Evolutionary conservation across 2,888 invertebrate species (phyloP).

Genomic region (Cremastinae sp.): DNA sequence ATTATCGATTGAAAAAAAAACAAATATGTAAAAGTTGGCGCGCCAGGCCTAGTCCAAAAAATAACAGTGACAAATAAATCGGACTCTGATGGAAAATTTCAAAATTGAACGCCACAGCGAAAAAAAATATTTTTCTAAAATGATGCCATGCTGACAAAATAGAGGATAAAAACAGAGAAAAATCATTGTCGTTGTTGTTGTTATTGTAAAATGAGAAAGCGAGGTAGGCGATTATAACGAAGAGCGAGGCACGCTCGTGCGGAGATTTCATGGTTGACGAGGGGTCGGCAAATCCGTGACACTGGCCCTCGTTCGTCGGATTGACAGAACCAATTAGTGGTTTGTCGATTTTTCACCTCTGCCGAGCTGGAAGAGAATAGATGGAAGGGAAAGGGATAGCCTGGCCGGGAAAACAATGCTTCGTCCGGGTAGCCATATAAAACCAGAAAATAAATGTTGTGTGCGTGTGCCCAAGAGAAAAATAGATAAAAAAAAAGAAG

Average conservation of each 20-base stretch:
- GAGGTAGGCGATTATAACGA: too few relatives aligned
- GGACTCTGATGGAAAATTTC: too few relatives aligned
- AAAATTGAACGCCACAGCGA: too few relatives aligned
- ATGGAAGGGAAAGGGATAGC: not conserved
- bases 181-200: too few relatives aligned
- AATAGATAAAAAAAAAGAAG: not conserved
- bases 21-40: too few relatives aligned
- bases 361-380: conserved; percentile 54
- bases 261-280: conserved; percentile 42
- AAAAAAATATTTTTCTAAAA: not conserved
- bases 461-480: not conserved
- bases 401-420: conserved; percentile 19
- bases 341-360: conserved; percentile 69
- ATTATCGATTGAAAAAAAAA: too few relatives aligned
- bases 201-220: too few relatives aligned
- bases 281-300: conserved; percentile 41
- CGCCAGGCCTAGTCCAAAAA: too few relatives aligned
- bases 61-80: too few relatives aligned
- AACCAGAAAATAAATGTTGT: not conserved
- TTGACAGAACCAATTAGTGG: conserved; percentile 72
- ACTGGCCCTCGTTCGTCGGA: conserved; percentile 56
- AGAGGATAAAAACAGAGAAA: too few relatives aligned
- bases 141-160: too few relatives aligned
- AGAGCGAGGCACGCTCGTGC: not conserved
- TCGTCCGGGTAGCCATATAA: conserved; percentile 7